Evolutionary conservation across 2,888 invertebrate species (phyloP), one percentile per base, ranked within the genome.

Genomic region (Pollenia amentaria): DNA sequence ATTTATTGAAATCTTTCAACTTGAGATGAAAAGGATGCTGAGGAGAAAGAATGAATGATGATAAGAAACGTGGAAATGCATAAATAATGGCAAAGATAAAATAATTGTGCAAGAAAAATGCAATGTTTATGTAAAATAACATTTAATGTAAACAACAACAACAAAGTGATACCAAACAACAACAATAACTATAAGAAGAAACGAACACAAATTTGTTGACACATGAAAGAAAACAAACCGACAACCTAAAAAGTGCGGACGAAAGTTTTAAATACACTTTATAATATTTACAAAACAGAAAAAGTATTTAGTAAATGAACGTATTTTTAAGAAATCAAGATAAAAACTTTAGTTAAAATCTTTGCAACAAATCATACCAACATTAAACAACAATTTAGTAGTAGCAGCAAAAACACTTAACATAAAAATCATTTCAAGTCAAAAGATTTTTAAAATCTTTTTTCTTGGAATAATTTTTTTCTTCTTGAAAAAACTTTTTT

Each of bases 41-140:
- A 44, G 69, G 60, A 51, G 29, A 29, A 29, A 29, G 29, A 29
- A 29, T 29, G 29, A 29, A 29, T 29, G 0, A 79, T 51, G 85
- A 82, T 86, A 84, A 87, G 83, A 78, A 81, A 82, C 88, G 87
- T 88, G 88, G 72, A 87, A 86, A 87, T 87, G 80, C 85, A 88
- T 87, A 87, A 88, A 84, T 87, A 79, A 82, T 75, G 29, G 29
- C 12, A 48, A 18, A 67, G n/a, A n/a, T n/a, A n/a, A n/a, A n/a
- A n/a, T n/a, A n/a, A n/a, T n/a, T n/a, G n/a, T n/a, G n/a, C n/a
- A 29, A 29, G 11, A 60, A 38, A 9, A 38, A 21, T 79, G 55
- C 70, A 78, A 79, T 79, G 46, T 75, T 84, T 84, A 84, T 82
- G 42, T 82, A 53, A 76, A 81, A 80, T 64, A 64, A 84, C 76